Evolutionary conservation across 2,797 vertebrate species (phyloP).

Genomic region (Pogoniulus pusillus): DNA sequence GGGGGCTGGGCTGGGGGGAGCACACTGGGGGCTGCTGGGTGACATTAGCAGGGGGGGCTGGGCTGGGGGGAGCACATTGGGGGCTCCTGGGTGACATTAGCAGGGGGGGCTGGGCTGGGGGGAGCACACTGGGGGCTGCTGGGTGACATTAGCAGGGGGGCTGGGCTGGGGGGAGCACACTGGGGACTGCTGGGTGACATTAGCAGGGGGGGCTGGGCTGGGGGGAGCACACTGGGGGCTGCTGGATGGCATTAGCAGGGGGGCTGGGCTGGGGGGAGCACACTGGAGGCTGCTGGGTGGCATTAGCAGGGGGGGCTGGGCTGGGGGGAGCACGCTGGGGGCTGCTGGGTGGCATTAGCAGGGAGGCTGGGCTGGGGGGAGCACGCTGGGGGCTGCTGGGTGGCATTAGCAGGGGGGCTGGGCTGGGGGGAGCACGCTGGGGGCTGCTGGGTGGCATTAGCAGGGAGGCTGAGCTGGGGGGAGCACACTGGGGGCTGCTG

Average conservation of each 20-base stretch:
- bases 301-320: background rate
- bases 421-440: fast-evolving
- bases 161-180: too few relatives aligned
- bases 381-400: background rate
- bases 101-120: too few relatives aligned
- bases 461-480: background rate
- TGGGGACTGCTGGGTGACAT: background rate
- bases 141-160: too few relatives aligned
- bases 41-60: too few relatives aligned
- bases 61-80: too few relatives aligned
- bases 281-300: background rate
- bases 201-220: background rate
- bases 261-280: background rate
- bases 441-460: background rate
- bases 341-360: background rate
- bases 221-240: fast-evolving
- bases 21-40: too few relatives aligned
- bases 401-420: background rate
- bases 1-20: too few relatives aligned
- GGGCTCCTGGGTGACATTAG: too few relatives aligned
- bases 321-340: fast-evolving
- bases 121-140: too few relatives aligned
- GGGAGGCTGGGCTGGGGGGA: background rate
- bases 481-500: fast-evolving
- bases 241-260: too few relatives aligned